Base-by-base conservation (phyloP, 2,113 vertebrate genomes). In the Psittacula cyanocephala region DNA sequence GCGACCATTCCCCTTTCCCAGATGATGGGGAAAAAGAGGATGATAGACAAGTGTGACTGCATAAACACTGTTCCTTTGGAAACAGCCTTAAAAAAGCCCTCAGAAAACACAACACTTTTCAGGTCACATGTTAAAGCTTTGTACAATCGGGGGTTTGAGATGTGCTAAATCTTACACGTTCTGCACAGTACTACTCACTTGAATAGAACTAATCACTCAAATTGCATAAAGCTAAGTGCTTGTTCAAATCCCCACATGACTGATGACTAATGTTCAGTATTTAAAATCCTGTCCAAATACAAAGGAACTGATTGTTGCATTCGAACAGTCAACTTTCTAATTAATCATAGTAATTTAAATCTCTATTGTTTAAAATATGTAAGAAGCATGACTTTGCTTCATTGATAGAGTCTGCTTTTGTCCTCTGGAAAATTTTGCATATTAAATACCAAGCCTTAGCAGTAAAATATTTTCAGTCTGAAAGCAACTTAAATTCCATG, bases 231-330 rank as follows among this genome's bases (percentile, higher is more conserved):
- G 67, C 94, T 82, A 94, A 96, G 74, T 86, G 91, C 93, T 95
- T 95, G 95, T 95, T 96, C 96, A 97, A 97, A 96, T 74, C 95
- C 91, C 93, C 94, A 94, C 95, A 96, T 96, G 92, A 92, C 96
- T 70, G 88, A 94, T 96, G 92, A 96, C 91, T 92, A 96, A 93
- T 82, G 88, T 84, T 94, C 92, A 91, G 76, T 79, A 85, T 81
- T 95, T 90, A 91, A 92, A 94, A 93, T 49, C 75, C 86, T 50
- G 62, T 69, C n/a, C 57, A 55, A 80, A 93, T 88, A 96, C 89
- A 96, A 95, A 94, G 60, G 49, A 78, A 91, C 57, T 29, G 69
- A 86, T 95, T 96, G 94, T 96, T 93, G 92, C 86, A 84, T 64
- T 85, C 31, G 31, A 92, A 27, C 70, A 86, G 72, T 59, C 83